These are phyloP conservation scores for Mormyrus proboscirostris DNA, from an alignment of 2,797 vertebrate species.

Conservation along the genomic window DNA sequence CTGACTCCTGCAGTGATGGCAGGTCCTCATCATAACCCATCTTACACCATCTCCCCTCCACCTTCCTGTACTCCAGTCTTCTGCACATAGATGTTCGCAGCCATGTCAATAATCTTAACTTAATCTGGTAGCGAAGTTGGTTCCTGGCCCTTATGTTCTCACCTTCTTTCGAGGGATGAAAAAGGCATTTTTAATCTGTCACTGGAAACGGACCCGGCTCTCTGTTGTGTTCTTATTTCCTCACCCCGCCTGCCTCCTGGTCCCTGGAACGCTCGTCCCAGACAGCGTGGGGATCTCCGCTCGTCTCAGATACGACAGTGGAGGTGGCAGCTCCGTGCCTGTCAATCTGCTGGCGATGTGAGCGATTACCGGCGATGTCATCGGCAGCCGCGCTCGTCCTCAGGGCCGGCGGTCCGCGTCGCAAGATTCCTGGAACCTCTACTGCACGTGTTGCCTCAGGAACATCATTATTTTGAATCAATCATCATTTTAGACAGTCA, in stretches of 20 bases:
- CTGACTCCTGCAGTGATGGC: not conserved
- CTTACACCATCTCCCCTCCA: not conserved
- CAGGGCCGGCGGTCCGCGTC: not conserved
- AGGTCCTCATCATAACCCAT: not conserved
- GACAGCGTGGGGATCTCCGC: conserved; percentile 50
- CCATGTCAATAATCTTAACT: not conserved
- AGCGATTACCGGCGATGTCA: not conserved
- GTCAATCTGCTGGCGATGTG: not conserved
- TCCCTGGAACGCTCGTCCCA: conserved; percentile 29
- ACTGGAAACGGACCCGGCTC: conserved; percentile 35
- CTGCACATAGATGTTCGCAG: not conserved
- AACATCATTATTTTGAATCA: not conserved
- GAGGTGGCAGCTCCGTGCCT: not conserved
- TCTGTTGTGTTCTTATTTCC: conserved; percentile 52
- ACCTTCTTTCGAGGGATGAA: not conserved
- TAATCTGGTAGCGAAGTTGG: not conserved
- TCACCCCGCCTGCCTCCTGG: conserved; percentile 23
- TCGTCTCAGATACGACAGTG: conserved; percentile 48
- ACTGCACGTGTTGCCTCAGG: not conserved
- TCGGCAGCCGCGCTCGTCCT: not conserved
- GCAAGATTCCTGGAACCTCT: not conserved
- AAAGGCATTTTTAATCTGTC: not conserved
- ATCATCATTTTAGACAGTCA: not conserved
- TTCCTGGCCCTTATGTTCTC: not conserved
- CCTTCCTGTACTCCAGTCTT: not conserved